phyloP scores from a whole-genome alignment of 2,888 invertebrate genomes.

The Myathropa florea region DNA sequence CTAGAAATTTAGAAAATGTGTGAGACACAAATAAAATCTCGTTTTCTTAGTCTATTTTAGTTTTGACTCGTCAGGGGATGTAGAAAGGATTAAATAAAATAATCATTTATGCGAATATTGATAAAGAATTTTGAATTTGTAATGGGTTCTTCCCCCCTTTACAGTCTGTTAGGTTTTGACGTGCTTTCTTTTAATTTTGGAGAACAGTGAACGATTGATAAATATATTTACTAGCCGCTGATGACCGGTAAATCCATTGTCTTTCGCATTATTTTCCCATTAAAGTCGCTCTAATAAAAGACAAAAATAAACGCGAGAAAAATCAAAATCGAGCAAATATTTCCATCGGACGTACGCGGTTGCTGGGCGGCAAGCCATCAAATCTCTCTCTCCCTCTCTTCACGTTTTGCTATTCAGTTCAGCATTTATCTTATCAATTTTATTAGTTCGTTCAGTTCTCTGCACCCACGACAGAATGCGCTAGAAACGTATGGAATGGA shows the following conservation, averaged over 20 bases:
- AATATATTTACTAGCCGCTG: not conserved
- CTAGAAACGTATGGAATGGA: not conserved
- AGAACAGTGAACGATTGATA: not conserved
- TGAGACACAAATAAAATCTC: too few species aligned
- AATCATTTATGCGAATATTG: too few species aligned
- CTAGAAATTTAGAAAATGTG: too few species aligned
- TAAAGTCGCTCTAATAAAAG: not conserved
- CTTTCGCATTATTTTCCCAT: too few species aligned
- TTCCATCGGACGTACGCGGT: not conserved
- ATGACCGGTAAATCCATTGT: not conserved
- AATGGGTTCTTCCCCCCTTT: not conserved
- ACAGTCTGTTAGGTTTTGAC: not conserved
- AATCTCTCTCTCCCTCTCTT: not conserved
- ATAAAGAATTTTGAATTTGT: too few species aligned
- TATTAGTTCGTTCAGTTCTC: not conserved
- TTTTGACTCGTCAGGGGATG: too few species aligned
- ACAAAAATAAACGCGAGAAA: not conserved
- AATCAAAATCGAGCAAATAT: not conserved
- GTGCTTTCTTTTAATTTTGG: not conserved
- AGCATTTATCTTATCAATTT: not conserved
- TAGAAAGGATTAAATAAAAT: too few species aligned
- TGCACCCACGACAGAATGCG: not conserved
- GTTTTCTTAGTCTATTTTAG: too few species aligned
- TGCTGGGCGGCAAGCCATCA: not conserved
- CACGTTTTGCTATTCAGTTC: not conserved